Conservation (phyloP, 2,113 vertebrate species). For the Trogon surrucura region DNA sequence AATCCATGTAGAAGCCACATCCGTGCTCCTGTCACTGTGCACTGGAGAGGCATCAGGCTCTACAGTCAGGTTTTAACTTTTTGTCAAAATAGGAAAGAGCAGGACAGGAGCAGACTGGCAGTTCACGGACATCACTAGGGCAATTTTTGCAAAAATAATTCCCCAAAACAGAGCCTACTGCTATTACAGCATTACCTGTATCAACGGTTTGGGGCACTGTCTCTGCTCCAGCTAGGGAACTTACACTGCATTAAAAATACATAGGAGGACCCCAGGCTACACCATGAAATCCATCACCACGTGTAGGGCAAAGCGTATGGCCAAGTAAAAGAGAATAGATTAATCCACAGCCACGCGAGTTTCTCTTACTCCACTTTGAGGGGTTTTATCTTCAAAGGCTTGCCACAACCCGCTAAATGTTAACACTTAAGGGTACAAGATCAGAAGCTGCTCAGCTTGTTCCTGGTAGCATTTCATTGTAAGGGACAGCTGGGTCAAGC, state of each 20-base stretch:
- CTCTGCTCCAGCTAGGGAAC: background rate
- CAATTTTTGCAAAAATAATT: background rate
- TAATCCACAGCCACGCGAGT: background rate
- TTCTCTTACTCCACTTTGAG: background rate
- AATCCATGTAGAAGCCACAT: background rate
- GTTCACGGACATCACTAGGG: background rate
- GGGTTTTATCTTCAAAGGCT: background rate
- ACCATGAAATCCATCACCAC: background rate
- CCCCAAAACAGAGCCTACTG: background rate
- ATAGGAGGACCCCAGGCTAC: background rate
- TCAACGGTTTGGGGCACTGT: background rate
- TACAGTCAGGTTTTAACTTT: background rate
- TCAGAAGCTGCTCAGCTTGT: constrained; percentile 32
- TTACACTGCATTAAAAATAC: background rate
- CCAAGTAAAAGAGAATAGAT: background rate
- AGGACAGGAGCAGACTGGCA: background rate
- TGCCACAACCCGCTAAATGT: background rate
- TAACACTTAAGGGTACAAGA: background rate
- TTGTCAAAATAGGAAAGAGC: background rate
- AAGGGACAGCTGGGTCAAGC: constrained; percentile 25
- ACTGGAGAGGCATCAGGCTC: background rate
- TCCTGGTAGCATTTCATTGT: constrained; percentile 1
- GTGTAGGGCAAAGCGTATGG: background rate
- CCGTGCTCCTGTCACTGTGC: background rate
- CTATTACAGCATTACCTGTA: background rate